Percentiles rank a stretch among this genome's conserved stretches.
phyloP scores from a whole-genome alignment of 2,888 invertebrate species.

The Orchesella flavescens region DNA sequence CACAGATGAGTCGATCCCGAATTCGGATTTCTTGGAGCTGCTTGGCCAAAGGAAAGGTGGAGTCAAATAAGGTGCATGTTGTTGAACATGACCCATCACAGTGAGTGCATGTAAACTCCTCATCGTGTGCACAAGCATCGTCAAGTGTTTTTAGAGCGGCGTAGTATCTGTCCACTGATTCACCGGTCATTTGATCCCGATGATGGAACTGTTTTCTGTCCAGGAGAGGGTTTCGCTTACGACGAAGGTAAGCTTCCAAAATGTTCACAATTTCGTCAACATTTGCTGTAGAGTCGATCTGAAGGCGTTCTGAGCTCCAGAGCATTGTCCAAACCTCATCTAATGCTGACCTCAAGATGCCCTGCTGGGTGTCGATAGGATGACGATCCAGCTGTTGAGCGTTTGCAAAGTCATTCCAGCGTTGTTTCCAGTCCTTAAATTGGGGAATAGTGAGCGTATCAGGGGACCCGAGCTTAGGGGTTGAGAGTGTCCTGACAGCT shows the following conservation, averaged over 20 bases:
- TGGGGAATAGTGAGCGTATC: conserved; percentile 13
- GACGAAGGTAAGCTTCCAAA: conserved; percentile 10
- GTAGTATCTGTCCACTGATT: conserved; percentile 21
- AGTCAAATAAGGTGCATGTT: neutral
- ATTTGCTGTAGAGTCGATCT: neutral
- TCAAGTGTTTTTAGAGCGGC: conserved; percentile 20
- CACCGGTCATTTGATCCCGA: conserved; percentile 17
- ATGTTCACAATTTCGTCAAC: neutral
- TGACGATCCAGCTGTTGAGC: conserved; percentile 4
- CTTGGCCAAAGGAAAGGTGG: neutral
- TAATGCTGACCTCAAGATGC: conserved; percentile 11
- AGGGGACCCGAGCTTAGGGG: neutral
- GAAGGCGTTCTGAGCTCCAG: conserved; percentile 9
- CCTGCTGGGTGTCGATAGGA: conserved; percentile 14
- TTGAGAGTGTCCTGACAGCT: neutral
- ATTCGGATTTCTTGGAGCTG: conserved; percentile 25
- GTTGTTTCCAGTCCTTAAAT: conserved; percentile 30
- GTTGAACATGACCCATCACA: neutral
- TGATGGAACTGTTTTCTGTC: conserved; percentile 26
- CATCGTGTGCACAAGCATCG: conserved; percentile 17
- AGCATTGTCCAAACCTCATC: conserved; percentile 14
- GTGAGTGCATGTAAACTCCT: neutral
- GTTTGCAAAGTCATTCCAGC: conserved; percentile 9
- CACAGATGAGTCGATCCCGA: conserved; percentile 44
- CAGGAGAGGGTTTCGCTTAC: conserved; percentile 28